phyloP scores from a whole-genome alignment of 2,113 vertebrate species.

The Clarias gariepinus region DNA sequence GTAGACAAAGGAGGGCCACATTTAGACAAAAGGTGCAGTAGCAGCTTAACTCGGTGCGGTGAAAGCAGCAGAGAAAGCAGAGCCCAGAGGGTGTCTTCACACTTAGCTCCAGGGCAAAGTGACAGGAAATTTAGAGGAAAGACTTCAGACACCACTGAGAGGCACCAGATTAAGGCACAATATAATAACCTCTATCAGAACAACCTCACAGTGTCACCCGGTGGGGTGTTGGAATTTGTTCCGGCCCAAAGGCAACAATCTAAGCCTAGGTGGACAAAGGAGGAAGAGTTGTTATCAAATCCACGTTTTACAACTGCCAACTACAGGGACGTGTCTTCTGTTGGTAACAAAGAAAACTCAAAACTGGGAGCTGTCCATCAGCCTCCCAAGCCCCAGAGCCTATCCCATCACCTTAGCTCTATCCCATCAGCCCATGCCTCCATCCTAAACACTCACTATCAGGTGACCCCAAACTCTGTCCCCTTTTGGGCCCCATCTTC shows the following conservation, averaged over 20 bases:
- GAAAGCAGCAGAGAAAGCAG: constrained; percentile 61
- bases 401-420: constrained; percentile 67
- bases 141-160: constrained; percentile 57
- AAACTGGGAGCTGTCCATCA: constrained; percentile 73
- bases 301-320: constrained; percentile 35
- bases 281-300: constrained; percentile 60
- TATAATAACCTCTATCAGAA: constrained; percentile 57
- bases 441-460: constrained; percentile 68
- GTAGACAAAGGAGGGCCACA: constrained; percentile 63
- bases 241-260: constrained; percentile 68
- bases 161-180: constrained; percentile 47
- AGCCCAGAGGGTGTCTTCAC: constrained; percentile 64
- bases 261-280: constrained; percentile 62
- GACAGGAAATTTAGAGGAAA: constrained; percentile 61
- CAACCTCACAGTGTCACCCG: constrained; percentile 65
- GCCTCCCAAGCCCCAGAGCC: constrained; percentile 64
- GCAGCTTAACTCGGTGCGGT: constrained; percentile 64
- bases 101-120: constrained; percentile 64
- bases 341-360: constrained; percentile 72
- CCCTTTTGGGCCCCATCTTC: constrained; percentile 55
- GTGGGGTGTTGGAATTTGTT: constrained; percentile 72
- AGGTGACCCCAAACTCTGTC: constrained; percentile 54
- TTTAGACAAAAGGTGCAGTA: constrained; percentile 56
- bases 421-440: constrained; percentile 70
- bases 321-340: constrained; percentile 60